These are phyloP conservation scores for Arctopsyche grandis DNA, from an alignment of 1,140 invertebrate genomes.

Conservation along the genomic window DNA sequence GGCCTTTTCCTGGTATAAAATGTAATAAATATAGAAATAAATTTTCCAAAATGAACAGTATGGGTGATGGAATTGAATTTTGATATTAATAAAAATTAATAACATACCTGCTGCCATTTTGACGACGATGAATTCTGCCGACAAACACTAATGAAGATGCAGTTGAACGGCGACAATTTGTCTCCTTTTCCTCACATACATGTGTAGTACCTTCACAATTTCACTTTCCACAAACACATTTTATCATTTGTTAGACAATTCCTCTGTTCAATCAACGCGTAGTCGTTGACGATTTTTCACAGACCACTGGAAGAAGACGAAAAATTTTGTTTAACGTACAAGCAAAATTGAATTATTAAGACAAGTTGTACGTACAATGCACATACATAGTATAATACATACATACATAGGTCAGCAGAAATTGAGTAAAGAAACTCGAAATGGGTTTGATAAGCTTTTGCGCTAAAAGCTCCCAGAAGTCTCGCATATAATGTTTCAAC, in stretches of 20 bases:
- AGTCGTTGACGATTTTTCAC: neutral
- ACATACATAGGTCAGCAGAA: slow-evolving; percentile 1
- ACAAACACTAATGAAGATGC: neutral
- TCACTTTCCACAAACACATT: slow-evolving; percentile 6
- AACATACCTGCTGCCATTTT: slow-evolving; percentile 20
- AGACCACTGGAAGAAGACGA: neutral
- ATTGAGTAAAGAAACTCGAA: neutral
- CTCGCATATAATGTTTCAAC: slow-evolving; percentile 20
- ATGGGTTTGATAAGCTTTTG: slow-evolving; percentile 1
- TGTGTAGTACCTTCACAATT: neutral
- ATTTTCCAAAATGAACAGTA: too few relatives aligned
- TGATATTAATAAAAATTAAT: slow-evolving; percentile 6
- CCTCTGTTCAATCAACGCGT: neutral
- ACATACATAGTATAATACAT: too few relatives aligned
- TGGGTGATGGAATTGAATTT: too few relatives aligned
- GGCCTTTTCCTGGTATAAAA: too few relatives aligned
- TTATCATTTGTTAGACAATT: neutral
- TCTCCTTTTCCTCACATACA: slow-evolving; percentile 16
- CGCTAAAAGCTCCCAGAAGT: neutral
- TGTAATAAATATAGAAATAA: too few relatives aligned
- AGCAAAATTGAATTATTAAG: neutral
- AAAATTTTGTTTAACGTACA: neutral
- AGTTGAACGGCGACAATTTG: neutral
- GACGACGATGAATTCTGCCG: neutral
- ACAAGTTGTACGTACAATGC: too few relatives aligned